Percentiles rank a stretch among this genome's conserved stretches.
Evolutionary conservation across 2,113 vertebrate species (phyloP).

Genomic region (Neolamprologus ventralis): DNA sequence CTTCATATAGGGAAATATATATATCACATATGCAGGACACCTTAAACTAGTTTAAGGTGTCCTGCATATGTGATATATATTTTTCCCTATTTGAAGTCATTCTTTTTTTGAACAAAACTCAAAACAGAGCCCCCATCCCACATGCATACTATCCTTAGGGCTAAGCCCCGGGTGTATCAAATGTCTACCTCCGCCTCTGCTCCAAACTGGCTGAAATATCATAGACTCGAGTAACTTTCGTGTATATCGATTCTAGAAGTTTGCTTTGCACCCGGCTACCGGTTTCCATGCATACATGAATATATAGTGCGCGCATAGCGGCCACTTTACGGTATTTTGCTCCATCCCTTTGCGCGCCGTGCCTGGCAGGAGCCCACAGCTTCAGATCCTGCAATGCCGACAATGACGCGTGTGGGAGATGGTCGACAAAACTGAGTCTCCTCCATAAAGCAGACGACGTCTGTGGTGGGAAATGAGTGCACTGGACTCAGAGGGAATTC

Average conservation of each 20-base stretch:
- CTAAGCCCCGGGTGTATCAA: too few species aligned
- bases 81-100: too few species aligned
- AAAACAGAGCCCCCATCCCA: too few species aligned
- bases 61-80: too few species aligned
- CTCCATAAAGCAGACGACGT: not conserved
- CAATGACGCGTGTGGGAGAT: conserved; percentile 4
- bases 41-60: too few species aligned
- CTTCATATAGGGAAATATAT: too few species aligned
- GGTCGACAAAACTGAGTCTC: not conserved
- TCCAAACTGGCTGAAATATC: not conserved
- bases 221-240: too few species aligned
- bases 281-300: not conserved
- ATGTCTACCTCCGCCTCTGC: too few species aligned
- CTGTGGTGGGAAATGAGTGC: not conserved
- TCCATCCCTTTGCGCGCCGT: conserved; percentile 12
- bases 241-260: not conserved
- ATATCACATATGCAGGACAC: too few species aligned
- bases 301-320: not conserved
- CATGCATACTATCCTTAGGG: too few species aligned
- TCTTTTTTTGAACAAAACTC: too few species aligned
- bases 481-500: not conserved
- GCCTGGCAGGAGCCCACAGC: conserved; percentile 15
- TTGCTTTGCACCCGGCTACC: not conserved
- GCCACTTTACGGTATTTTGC: conserved; percentile 17
- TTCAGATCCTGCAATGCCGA: not conserved